Percentiles rank a stretch among this genome's conserved stretches.
phyloP scores from a whole-genome alignment of 2,888 invertebrate species.

The Trichacis sp. region DNA sequence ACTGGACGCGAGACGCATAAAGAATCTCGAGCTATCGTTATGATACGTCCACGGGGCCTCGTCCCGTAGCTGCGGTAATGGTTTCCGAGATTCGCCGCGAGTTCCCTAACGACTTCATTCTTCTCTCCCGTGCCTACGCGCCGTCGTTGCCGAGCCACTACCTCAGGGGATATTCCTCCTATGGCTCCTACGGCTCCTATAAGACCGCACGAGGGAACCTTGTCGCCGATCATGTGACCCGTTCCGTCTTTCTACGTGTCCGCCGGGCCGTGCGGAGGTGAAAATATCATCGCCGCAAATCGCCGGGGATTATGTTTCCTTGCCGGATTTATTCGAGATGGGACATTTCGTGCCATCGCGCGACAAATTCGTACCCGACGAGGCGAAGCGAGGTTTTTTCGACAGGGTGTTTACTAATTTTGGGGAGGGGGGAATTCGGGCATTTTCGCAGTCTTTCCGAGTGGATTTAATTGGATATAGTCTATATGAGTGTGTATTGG shows the following conservation, averaged over 20 bases:
- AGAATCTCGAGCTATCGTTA: slow-evolving; percentile 10
- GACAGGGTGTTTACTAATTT: no score
- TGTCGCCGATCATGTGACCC: not conserved
- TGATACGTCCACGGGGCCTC: slow-evolving; percentile 1
- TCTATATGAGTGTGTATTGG: no score
- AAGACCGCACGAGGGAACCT: not conserved
- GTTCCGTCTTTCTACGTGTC: not conserved
- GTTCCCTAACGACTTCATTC: slow-evolving; percentile 10
- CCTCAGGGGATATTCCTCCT: slow-evolving; percentile 2
- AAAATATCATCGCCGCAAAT: not conserved
- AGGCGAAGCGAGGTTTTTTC: no score
- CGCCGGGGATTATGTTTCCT: not conserved
- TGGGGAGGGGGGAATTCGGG: no score
- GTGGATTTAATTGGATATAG: no score
- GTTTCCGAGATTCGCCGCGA: slow-evolving; percentile 4
- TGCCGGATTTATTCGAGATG: not conserved
- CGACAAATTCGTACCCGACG: not conserved
- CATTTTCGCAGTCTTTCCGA: no score
- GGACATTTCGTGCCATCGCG: not conserved
- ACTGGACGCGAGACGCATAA: slow-evolving; percentile 6
- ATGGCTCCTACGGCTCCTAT: no score
- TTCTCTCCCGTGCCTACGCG: slow-evolving; percentile 4
- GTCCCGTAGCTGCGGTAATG: not conserved
- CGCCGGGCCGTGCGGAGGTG: not conserved
- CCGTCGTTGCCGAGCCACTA: no score